These are phyloP conservation scores for Aspidiotus destructor DNA, from an alignment of 2,888 invertebrate genomes.

Conservation along the genomic window DNA sequence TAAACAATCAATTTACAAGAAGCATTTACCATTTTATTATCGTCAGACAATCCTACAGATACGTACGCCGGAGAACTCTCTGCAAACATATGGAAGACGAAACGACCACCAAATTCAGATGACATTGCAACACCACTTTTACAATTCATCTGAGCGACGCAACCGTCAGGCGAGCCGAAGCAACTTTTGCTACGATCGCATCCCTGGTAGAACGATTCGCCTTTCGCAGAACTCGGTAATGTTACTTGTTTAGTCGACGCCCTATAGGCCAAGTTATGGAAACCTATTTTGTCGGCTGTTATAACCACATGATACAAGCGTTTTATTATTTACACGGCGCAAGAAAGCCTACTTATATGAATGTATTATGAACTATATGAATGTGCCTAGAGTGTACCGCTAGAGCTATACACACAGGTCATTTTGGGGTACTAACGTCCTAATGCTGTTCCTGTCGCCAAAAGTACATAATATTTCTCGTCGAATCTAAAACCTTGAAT, in stretches of 20 bases:
- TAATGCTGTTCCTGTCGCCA: slow-evolving; percentile 54
- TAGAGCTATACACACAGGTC: background rate
- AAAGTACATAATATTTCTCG: slow-evolving; percentile 58
- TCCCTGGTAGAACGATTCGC: slow-evolving; percentile 61
- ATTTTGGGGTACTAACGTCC: slow-evolving; percentile 35
- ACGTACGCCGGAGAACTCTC: slow-evolving; percentile 52
- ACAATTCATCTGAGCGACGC: slow-evolving; percentile 58
- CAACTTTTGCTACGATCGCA: slow-evolving; percentile 65
- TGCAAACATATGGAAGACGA: slow-evolving; percentile 54
- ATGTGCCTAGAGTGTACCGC: too few species aligned
- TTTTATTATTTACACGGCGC: slow-evolving; percentile 5
- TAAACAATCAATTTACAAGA: background rate
- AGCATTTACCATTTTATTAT: slow-evolving; percentile 61
- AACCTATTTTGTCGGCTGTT: slow-evolving; percentile 42
- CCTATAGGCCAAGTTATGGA: slow-evolving; percentile 54
- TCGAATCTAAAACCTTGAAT: slow-evolving; percentile 54
- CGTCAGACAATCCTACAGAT: slow-evolving; percentile 67
- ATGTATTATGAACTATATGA: too few species aligned
- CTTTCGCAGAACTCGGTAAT: slow-evolving; percentile 41
- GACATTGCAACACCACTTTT: slow-evolving; percentile 55
- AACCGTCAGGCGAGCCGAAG: slow-evolving; percentile 65
- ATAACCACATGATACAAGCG: background rate
- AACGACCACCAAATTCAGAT: slow-evolving; percentile 45
- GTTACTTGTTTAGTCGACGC: slow-evolving; percentile 46
- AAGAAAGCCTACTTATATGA: background rate